A percentile compares a stretch with the other conserved stretches of the same genome.
Conservation (phyloP, 2,113 vertebrate genomes). For the Telmatochromis sp. region DNA sequence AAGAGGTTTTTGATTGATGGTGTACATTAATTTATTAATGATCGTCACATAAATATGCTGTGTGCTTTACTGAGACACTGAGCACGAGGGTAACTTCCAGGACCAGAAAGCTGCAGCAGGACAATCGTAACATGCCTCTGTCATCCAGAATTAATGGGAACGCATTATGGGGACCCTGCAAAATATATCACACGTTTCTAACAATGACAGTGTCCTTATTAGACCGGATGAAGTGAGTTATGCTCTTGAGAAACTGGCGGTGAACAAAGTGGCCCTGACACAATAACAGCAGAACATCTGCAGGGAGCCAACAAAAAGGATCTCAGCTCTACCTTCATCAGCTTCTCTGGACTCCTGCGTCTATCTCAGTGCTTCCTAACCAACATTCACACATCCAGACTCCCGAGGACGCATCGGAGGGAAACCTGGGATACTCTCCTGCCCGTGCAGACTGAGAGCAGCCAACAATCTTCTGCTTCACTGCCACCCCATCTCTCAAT, state of each 20-base stretch:
- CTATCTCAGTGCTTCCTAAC: neutral
- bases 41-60: neutral
- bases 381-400: neutral
- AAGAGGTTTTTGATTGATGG: neutral
- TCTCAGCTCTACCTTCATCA: neutral
- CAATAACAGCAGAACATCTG: neutral
- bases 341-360: rapidly evolving
- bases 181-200: neutral
- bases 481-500: neutral
- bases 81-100: neutral
- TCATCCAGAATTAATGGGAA: neutral
- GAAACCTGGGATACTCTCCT: neutral
- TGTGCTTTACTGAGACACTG: neutral
- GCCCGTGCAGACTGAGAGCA: neutral
- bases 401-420: neutral
- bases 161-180: neutral
- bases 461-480: neutral
- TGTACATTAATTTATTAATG: neutral
- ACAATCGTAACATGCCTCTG: neutral
- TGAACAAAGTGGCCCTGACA: neutral
- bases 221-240: neutral
- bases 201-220: neutral
- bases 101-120: too few species aligned
- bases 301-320: neutral
- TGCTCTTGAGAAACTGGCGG: neutral